Evolutionary conservation across 1,140 invertebrate genomes (phyloP), one percentile per base, ranked within the genome.

Genomic region (Eupeodes corollae): DNA sequence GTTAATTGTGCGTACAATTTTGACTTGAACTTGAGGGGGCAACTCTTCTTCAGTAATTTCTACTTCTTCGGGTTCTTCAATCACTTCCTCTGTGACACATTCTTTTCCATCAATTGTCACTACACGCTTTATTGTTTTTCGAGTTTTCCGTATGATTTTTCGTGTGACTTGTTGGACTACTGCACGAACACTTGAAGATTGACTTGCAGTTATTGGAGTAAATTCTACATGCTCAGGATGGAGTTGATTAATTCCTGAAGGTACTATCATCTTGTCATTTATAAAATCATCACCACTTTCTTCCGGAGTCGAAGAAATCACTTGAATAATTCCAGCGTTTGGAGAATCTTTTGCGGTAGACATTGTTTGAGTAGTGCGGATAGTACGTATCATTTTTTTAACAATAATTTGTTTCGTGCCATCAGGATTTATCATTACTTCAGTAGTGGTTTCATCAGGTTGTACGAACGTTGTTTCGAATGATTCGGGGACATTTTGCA

Each of bases 61-160:
- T 26, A 88, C 69, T 67, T 86, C 82, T 58, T 89, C 83, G 16
- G 86, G 83, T 70, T 90, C 83, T 67, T 90, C 83, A 48, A 88
- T 71, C 5, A 89, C 70, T 70, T 90, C 86, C 69, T 90, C 86
- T 10, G 79, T 82, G 0, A 86, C 77, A 54, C 83, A 79, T 67
- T 89, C 85, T 70, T 87, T 84, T 1, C 86, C 87, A 64, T 91
- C 82, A 46, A 89, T 79, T 9, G 89, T 81, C 0, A 82, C 79
- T 5, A 86, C 75, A 56, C 79, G 79, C 43, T 83, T 73, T 35
- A 87, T 84, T 39, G 85, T 82, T 56, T 79, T 80, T 41, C 79
- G 76, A 41, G 77, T 84, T 61, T 79, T 87, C 52, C 83, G 76
- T 39, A 86, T 82, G 26, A 86, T 78, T 67, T 78, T 77, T 53